Base-by-base conservation (phyloP, 2,113 vertebrate genomes). In the Cyanoliseus patagonus region DNA sequence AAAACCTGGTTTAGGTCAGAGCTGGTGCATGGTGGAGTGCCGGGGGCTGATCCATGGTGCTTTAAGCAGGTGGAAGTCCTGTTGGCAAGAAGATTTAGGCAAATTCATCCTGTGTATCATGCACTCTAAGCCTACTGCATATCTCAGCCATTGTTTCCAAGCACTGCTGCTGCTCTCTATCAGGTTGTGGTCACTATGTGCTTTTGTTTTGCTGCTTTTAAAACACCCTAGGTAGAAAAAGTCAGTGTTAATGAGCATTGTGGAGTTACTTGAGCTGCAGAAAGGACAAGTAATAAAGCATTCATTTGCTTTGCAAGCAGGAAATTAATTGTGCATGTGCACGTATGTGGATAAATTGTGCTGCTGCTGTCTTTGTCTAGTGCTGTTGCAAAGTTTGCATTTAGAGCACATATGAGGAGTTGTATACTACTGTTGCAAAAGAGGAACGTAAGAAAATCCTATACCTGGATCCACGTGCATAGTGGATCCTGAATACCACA, bases 231-330 rank as follows among this genome's bases (percentile, higher is more conserved):
- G 35, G 27, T 76, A 62, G 52, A 64, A 94, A 84, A 94, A 69
- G 63, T 41, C 39, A 5, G 8, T 41, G 91, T 79, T 92, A 82
- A 79, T 66, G 74, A 96, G 74, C 33, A 25, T 52, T 41, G 52
- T 69, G 61, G 64, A 70, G 30, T 84, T 73, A 73, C 57, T 37
- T 85, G 67, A 74, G 82, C 75, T 87, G 70, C 67, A 77, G 52
- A 92, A 94, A 91, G 57, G 70, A 91, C 44, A 80, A 95, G 70
- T 30, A 91, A 69, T 76, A 92, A 91, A 69, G 44, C 17, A 73
- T 69, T 64, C 6, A 66, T 96, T 95, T 94, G 28, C 67, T 96
- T 80, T 88, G 59, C 53, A 83, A 68, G 74, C 74, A 74, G 85
- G 67, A 96, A 87, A 90, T 95, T 73, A 83, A 44, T 66, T 55